phyloP scores from a whole-genome alignment of 2,113 vertebrate species.

The Puffinus mauretanicus region DNA sequence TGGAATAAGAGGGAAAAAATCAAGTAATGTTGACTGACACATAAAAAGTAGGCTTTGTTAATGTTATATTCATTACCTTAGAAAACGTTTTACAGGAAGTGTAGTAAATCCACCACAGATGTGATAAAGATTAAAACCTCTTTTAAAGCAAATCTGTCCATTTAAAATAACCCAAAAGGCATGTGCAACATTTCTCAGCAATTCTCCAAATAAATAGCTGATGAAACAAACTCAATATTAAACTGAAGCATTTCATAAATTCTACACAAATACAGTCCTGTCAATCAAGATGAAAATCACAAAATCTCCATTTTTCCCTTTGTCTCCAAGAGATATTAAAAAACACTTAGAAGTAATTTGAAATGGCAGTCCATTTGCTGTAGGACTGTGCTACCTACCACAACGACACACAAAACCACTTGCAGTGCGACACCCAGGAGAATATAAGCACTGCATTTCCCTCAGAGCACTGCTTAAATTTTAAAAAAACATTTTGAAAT shows the following conservation, averaged over 20 bases:
- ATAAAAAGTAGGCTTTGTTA: constrained; percentile 14
- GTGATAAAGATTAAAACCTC: constrained; percentile 49
- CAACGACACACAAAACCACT: neutral
- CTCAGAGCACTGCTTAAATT: neutral
- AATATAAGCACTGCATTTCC: neutral
- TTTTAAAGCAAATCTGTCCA: constrained; percentile 28
- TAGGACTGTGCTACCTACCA: neutral
- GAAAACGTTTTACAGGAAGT: neutral
- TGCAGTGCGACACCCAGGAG: neutral
- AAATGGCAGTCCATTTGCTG: neutral
- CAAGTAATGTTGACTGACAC: neutral
- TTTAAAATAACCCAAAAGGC: constrained; percentile 49
- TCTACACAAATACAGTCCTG: neutral
- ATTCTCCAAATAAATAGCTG: constrained; percentile 5
- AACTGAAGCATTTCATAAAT: neutral
- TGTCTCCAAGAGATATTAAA: neutral
- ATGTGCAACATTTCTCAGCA: constrained; percentile 29
- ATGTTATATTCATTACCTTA: constrained; percentile 22
- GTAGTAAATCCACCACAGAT: constrained; percentile 42
- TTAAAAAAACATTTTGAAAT: neutral
- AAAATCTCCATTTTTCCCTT: neutral
- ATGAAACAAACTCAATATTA: neutral
- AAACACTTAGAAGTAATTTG: neutral
- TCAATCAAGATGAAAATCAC: constrained; percentile 2
- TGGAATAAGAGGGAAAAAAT: neutral